Base-by-base conservation (phyloP, 2,888 invertebrate species). In the Harpalus rubripes region DNA sequence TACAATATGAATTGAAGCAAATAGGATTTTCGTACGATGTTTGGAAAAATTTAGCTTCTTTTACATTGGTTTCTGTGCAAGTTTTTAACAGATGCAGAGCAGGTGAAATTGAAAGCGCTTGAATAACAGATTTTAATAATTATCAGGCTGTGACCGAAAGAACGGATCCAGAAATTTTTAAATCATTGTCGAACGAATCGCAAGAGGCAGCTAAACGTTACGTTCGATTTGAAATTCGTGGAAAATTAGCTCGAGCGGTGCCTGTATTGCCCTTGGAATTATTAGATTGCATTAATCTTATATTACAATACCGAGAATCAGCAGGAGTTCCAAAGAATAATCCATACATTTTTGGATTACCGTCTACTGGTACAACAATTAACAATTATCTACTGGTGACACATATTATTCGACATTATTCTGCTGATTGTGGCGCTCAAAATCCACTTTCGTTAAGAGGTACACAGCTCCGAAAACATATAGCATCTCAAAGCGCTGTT, bases 381-480 rank as follows among this genome's bases (percentile, higher is more conserved):
- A 18, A 65, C 18, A 65, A 10, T 16, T n/a, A 65, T 65, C 32
- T 18, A 0, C 2, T 44, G 44, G 87, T 86, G 0, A 86, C 86
- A 52, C 56, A 12, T 0, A 79, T 86, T 79, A n/a, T n/a, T n/a
- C 56, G n/a, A n/a, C 6, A 58, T n/a, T 58, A 15, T 15, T n/a
- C 58, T 58, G 3, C 58, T 7, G 16, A 10, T 85, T 86, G 81
- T 7, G 85, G 86, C 0, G 87, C 86, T 10, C 32, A 22, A 12
- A 80, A 87, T 79, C 87, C 87, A 3, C 80, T 85, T 6, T 74
- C 59, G 7, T 52, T 87, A 7, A 80, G 87, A 61, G 87, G 85
- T 12, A 87, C 87, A 3, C 72, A 63, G 16, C 41, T 86, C 7
- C 65, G 87, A 1, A 87, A 87, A 68, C 87, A 87, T 15, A 84